phyloP scores from a whole-genome alignment of 2,888 invertebrate species.

The Xylocampa areola region DNA sequence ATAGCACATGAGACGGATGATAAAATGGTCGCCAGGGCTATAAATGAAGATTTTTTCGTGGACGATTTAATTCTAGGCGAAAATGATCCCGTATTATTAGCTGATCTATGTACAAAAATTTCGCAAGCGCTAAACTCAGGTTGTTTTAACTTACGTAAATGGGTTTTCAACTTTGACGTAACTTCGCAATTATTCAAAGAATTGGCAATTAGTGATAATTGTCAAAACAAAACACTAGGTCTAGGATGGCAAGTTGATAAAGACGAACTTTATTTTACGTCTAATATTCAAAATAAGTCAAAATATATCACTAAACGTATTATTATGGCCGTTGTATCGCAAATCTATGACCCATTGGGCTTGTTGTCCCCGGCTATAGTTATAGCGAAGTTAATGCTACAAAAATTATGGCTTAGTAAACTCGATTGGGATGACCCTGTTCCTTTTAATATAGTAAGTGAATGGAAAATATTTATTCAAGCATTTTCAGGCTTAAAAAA shows the following conservation, averaged over 20 bases:
- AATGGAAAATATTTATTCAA: not conserved
- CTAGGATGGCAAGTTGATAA: not conserved
- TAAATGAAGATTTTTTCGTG: conserved; percentile 32
- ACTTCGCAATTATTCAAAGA: not conserved
- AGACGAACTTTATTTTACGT: not conserved
- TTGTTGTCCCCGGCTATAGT: not conserved
- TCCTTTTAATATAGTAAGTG: not conserved
- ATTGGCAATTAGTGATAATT: not conserved
- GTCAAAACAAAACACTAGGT: not conserved
- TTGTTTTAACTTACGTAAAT: not conserved
- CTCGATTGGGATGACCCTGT: conserved; percentile 5
- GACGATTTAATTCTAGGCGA: conserved; percentile 24
- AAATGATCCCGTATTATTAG: conserved; percentile 8
- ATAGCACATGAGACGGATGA: conserved; percentile 12
- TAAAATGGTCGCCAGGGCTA: conserved; percentile 1
- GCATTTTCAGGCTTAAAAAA: not conserved
- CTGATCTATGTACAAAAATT: not conserved
- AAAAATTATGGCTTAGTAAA: not conserved
- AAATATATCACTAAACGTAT: not conserved
- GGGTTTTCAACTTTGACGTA: not conserved
- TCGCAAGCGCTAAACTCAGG: not conserved
- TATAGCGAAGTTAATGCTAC: not conserved
- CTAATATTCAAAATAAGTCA: not conserved
- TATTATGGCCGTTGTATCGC: not conserved
- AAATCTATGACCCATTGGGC: conserved; percentile 1